Percentiles rank a stretch among this genome's conserved stretches.
phyloP scores from a whole-genome alignment of 2,113 vertebrate genomes.

The Myanophis thanlyinensis region DNA sequence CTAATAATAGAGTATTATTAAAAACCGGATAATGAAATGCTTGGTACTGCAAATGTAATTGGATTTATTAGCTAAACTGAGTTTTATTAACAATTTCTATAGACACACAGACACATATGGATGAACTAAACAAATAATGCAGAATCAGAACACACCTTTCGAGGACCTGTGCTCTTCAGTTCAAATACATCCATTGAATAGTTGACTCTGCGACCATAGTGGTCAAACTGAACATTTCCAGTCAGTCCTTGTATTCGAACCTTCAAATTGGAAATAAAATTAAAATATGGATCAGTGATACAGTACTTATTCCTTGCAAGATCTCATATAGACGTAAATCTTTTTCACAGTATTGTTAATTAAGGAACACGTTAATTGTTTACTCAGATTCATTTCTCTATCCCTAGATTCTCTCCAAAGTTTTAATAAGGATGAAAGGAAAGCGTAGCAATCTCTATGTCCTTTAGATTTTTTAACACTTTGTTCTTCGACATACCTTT shows the following conservation, averaged over 20 bases:
- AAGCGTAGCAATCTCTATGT: neutral
- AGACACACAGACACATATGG: neutral
- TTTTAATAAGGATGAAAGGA: neutral
- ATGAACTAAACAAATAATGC: neutral
- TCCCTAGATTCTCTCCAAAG: neutral
- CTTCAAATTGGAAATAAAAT: constrained; percentile 60
- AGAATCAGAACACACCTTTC: constrained; percentile 76
- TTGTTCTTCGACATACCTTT: neutral
- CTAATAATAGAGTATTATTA: neutral
- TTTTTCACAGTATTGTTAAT: neutral
- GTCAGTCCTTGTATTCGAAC: constrained; percentile 97
- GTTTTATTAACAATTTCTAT: neutral
- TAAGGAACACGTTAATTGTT: neutral
- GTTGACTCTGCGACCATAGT: constrained; percentile 94
- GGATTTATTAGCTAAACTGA: neutral
- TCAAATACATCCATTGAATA: constrained; percentile 99
- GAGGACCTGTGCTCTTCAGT: constrained; percentile 89
- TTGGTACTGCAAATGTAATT: neutral
- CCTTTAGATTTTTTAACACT: neutral
- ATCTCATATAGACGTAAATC: neutral
- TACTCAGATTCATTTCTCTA: neutral
- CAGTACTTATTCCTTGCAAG: neutral
- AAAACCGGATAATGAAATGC: neutral
- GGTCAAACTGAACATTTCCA: constrained; percentile 97
- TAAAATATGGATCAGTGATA: neutral